Evolutionary conservation across 2,113 vertebrate species (phyloP).

Genomic region (Syngnathus scovelli): DNA sequence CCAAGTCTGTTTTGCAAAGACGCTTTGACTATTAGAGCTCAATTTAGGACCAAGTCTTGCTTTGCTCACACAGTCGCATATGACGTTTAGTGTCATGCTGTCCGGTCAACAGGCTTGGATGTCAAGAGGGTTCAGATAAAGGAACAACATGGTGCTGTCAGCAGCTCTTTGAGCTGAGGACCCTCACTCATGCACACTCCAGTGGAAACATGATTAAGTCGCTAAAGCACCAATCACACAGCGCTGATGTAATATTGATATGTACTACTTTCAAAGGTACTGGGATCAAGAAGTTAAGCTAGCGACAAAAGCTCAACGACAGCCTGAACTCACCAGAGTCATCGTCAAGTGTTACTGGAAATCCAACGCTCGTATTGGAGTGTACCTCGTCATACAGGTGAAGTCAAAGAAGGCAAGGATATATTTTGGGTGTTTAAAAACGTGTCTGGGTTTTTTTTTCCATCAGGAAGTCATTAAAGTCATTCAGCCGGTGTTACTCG

Average conservation of each 20-base stretch:
- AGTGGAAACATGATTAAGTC: too few relatives aligned
- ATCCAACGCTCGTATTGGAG: constrained; percentile 77
- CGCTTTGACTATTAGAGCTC: neutral
- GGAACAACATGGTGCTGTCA: neutral
- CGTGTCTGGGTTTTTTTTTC: neutral
- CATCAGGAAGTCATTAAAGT: constrained; percentile 80
- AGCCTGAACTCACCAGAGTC: constrained; percentile 77
- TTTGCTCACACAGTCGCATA: neutral
- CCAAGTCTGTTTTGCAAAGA: neutral
- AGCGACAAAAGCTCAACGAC: constrained; percentile 73
- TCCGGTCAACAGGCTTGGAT: neutral
- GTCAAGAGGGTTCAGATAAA: neutral
- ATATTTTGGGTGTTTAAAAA: neutral
- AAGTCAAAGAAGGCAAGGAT: constrained; percentile 36
- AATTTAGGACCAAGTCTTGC: neutral
- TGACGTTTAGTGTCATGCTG: constrained; percentile 2
- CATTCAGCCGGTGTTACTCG: constrained; percentile 81
- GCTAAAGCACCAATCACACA: neutral
- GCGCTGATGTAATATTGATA: too few relatives aligned
- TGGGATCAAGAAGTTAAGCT: constrained; percentile 83
- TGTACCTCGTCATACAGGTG: constrained; percentile 87
- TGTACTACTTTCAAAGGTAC: constrained; percentile 59
- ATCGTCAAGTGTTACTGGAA: constrained; percentile 87
- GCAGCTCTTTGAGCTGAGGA: neutral
- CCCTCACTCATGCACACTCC: neutral